Evolutionary conservation across 2,888 invertebrate genomes (phyloP), one percentile per base, ranked within the genome.

Genomic region (Coenonympha glycerion): DNA sequence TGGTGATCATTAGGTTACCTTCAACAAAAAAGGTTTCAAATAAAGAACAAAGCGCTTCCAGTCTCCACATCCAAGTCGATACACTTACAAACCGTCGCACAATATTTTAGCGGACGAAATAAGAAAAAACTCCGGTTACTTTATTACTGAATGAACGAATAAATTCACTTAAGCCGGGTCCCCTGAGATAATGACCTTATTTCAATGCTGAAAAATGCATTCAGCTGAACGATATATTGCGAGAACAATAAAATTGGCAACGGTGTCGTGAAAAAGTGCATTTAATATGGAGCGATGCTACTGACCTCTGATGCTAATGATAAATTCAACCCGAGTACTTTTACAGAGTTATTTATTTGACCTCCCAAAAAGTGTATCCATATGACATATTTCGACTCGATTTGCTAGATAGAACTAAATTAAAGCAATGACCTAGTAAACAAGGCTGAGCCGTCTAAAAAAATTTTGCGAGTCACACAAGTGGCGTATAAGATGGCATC

Each of bases 141-240:
- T 81, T 81, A 80, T 79, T 73, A 75, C 71, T 71, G 76, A 75
- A 79, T 75, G 77, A 70, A 72, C 69, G 63, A 66, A 80, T 81
- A 81, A 80, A 80, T 80, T 75, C 69, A 66, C 69, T 76, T 73
- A 74, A 77, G 66, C 65, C 71, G 70, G 71, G 66, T 61, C 63
- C 62, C 66, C 61, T 67, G 64, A 69, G 73, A 74, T 76, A 76
- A 76, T 76, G 77, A 71, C 70, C 72, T 69, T 71, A 73, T 75
- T 75, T 74, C 71, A 66, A 68, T 65, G 65, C 66, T 65, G 65
- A 71, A 68, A 71, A 71, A 70, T 66, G 60, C 55, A 62, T 53
- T 52, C 57, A 50, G 49, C 40, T 47, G 44, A 56, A 59, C 63
- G 59, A 69, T 76, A 76, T 71, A 69, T 75, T 64, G 65, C 60